These are phyloP conservation scores for Manacus vitellinus DNA, from an alignment of 2,113 vertebrate species.

Conservation along the genomic window DNA sequence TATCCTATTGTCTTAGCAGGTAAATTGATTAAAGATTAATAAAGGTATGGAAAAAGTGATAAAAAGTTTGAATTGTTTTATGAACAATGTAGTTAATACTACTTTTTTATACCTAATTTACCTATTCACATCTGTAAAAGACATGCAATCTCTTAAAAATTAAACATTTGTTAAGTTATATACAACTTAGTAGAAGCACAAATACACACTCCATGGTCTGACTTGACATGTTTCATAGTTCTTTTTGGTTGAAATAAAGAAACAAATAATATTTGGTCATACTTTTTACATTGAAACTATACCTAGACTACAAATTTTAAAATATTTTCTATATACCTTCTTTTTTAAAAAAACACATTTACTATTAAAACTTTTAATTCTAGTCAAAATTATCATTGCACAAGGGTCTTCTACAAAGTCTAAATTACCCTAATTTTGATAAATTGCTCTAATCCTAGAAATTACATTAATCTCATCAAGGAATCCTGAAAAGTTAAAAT, in stretches of 20 bases:
- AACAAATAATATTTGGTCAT: neutral
- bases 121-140: neutral
- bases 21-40: neutral
- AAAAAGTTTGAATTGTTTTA: neutral
- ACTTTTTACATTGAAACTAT: neutral
- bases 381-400: neutral
- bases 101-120: neutral
- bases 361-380: neutral
- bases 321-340: neutral
- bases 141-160: neutral
- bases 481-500: neutral
- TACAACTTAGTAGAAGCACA: neutral
- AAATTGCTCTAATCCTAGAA: neutral
- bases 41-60: neutral
- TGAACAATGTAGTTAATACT: neutral
- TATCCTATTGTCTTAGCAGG: neutral
- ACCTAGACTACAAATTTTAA: neutral
- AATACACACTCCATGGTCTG: neutral
- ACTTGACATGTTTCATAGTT: neutral
- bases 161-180: neutral
- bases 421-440: neutral
- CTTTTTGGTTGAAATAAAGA: neutral
- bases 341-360: neutral
- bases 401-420: neutral
- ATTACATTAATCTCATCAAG: neutral